Base-by-base conservation (phyloP, 2,888 invertebrate species). In the Dromius quadrimaculatus region DNA sequence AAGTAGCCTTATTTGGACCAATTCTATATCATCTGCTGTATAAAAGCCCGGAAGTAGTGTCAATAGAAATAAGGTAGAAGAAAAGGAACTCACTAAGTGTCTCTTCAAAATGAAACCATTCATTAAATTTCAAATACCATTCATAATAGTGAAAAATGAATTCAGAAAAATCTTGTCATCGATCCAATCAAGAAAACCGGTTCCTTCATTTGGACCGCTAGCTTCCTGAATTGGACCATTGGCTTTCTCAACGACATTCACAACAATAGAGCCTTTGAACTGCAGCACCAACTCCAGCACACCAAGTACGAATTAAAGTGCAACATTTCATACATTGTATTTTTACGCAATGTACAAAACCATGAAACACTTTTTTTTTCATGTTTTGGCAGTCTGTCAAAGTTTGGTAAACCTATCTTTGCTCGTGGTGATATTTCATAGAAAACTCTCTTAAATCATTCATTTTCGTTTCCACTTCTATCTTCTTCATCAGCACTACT, bases 261-360 rank as follows among this genome's bases (percentile, higher is more conserved):
- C 34, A 38, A 66, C 71, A 71, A 71, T 32, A 65, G 38, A 50
- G 66, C 32, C 15, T 71, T 66, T 71, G 66, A 66, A n/a, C n/a
- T n/a, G n/a, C n/a, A n/a, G n/a, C n/a, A n/a, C n/a, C n/a, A n/a
- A 65, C 64, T 65, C 65, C 34, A 65, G 71, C 64, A 71, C 71
- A 71, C 47, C 17, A 22, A 45, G 64, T 47, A 43, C 47, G 63
- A 11, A 71, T 63, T 64, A 22, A 71, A 66, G 15, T 71, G 71
- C 19, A 64, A 43, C 64, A 68, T 71, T 43, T 64, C 47, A 71
- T 47, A 19, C 71, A 71, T 47, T 71, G 71, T 41, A 71, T 57
- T 32, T 62, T 43, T 28, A 17, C 65, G 23, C 17, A 61, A 32
- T 32, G 13, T 9, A 57, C 57, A 57, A 57, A 57, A 57, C 61